Conservation (phyloP, 2,888 invertebrate species). For the Alitta virens region DNA sequence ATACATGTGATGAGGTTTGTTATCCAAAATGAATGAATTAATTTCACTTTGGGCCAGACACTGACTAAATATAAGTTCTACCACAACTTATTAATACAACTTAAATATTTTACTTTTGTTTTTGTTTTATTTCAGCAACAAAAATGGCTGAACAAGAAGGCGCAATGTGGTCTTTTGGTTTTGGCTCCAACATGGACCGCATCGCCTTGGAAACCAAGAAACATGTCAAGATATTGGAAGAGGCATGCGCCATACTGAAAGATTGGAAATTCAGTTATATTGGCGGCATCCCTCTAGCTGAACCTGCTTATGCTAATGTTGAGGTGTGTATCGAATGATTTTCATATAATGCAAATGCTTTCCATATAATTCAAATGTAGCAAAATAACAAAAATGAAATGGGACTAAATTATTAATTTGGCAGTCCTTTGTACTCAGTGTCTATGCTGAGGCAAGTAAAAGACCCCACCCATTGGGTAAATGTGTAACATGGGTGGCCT, state of each 20-base stretch:
- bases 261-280: slow-evolving; percentile 3
- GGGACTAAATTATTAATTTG: too few relatives aligned
- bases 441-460: too few relatives aligned
- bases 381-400: too few relatives aligned
- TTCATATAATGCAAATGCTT: too few relatives aligned
- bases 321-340: background rate
- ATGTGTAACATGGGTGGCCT: too few relatives aligned
- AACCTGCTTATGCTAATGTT: slow-evolving; percentile 6
- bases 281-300: background rate
- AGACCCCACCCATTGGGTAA: too few relatives aligned
- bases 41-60: too few relatives aligned
- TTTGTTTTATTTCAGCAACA: background rate
- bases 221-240: slow-evolving; percentile 2
- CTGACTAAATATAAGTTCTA: background rate
- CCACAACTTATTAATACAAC: background rate
- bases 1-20: too few relatives aligned
- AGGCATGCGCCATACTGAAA: background rate
- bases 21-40: too few relatives aligned
- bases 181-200: slow-evolving; percentile 10
- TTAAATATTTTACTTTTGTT: background rate
- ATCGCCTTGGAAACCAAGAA: slow-evolving; percentile 1
- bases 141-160: slow-evolving; percentile 2
- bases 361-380: too few relatives aligned
- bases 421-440: too few relatives aligned
- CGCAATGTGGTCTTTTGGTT: slow-evolving; percentile 9